Conservation (phyloP, 2,113 vertebrate species). For the Proterorhinus semilunaris region DNA sequence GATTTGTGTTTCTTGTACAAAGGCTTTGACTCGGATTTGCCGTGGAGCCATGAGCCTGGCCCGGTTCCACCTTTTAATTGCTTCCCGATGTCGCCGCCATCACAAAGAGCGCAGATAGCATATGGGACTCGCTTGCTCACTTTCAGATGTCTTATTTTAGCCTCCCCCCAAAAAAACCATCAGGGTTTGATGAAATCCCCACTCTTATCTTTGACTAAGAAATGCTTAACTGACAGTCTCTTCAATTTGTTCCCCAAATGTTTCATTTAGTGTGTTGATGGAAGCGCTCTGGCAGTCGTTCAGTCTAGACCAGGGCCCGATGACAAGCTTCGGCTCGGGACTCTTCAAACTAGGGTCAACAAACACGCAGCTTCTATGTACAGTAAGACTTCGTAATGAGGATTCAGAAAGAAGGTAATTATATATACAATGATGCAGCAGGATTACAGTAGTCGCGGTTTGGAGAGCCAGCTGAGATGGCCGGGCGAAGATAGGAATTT, state of each 20-base stretch:
- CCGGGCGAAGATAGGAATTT: constrained; percentile 2
- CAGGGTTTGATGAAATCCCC: constrained; percentile 31
- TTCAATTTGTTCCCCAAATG: constrained; percentile 43
- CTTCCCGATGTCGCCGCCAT: constrained; percentile 53
- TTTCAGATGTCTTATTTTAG: constrained; percentile 31
- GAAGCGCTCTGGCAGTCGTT: constrained; percentile 39
- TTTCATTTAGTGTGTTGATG: constrained; percentile 46
- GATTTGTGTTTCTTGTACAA: constrained; percentile 24
- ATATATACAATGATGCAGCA: constrained; percentile 7
- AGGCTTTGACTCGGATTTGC: constrained; percentile 40
- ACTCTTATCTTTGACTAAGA: constrained; percentile 40
- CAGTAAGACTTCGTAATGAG: constrained; percentile 5
- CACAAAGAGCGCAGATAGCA: constrained; percentile 20
- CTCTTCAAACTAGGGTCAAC: constrained; percentile 5
- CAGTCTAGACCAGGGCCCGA: constrained; percentile 19
- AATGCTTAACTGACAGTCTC: constrained; percentile 33
- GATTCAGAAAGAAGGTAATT: constrained; percentile 6
- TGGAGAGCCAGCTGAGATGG: not conserved
- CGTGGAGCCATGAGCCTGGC: constrained; percentile 55
- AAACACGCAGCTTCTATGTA: constrained; percentile 14
- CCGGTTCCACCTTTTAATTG: constrained; percentile 48
- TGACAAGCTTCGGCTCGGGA: constrained; percentile 11
- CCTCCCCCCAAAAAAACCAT: constrained; percentile 13
- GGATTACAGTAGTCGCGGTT: not conserved
- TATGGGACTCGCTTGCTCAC: constrained; percentile 12